These are phyloP conservation scores for Eristalis pertinax DNA, from an alignment of 2,888 invertebrate genomes.

Conservation along the genomic window DNA sequence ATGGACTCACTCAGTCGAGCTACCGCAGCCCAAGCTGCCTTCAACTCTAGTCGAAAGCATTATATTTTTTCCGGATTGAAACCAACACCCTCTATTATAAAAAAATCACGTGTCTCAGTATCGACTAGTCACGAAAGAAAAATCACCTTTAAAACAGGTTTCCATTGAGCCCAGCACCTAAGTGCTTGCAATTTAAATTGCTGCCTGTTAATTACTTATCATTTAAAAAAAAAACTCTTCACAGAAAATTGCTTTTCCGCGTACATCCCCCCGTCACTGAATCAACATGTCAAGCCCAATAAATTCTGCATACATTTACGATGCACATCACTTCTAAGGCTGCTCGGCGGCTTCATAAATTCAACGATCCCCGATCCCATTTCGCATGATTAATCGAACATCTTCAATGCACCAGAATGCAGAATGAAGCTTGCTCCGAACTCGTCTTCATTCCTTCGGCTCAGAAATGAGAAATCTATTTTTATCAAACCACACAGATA, in stretches of 20 bases:
- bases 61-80: too few species aligned
- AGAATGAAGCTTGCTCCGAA: background rate
- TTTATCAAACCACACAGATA: slow-evolving; percentile 21
- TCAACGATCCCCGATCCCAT: background rate
- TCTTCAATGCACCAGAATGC: background rate
- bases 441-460: background rate
- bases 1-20: too few species aligned
- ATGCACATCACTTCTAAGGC: background rate
- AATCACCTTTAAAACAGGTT: too few species aligned
- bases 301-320: background rate
- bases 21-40: too few species aligned
- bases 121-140: too few species aligned
- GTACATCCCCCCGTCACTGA: background rate
- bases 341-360: background rate
- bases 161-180: too few species aligned
- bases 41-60: too few species aligned
- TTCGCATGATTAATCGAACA: background rate
- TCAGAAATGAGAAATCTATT: slow-evolving; percentile 21
- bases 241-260: background rate
- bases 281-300: background rate
- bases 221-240: too few species aligned
- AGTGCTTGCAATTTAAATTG: too few species aligned
- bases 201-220: too few species aligned
- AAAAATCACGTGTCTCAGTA: too few species aligned
- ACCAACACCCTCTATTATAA: too few species aligned